Conservation (phyloP, 2,113 vertebrate species). For the Elanus axillaris region DNA sequence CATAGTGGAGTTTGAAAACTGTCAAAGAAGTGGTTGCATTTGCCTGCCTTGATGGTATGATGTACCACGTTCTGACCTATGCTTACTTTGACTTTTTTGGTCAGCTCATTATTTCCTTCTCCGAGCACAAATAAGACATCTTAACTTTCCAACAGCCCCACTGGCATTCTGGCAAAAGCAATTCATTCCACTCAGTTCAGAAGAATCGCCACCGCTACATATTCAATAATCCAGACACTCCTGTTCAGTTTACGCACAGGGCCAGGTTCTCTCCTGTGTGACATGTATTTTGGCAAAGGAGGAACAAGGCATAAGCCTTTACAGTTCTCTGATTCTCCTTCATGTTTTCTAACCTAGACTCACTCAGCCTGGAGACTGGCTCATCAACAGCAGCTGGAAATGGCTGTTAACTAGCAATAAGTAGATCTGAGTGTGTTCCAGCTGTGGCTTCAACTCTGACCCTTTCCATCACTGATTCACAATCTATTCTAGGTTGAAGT, state of each 20-base stretch:
- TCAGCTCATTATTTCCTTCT: neutral
- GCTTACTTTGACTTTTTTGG: neutral
- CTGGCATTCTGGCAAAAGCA: neutral
- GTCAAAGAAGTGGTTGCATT: neutral
- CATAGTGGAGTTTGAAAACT: neutral
- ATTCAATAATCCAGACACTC: neutral
- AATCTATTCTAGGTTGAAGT: neutral
- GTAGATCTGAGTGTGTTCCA: neutral
- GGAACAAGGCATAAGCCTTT: neutral
- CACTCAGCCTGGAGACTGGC: neutral
- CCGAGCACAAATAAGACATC: neutral
- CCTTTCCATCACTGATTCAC: neutral
- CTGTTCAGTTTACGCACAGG: fast-evolving
- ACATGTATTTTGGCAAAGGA: neutral
- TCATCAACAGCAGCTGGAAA: neutral
- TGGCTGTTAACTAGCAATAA: neutral
- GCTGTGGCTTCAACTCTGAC: neutral
- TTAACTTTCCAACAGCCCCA: neutral
- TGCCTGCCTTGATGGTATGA: neutral
- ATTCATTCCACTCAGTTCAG: neutral
- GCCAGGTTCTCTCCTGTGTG: neutral
- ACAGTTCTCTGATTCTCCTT: neutral
- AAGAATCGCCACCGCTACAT: neutral
- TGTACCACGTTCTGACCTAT: neutral
- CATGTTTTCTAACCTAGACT: neutral